Evolutionary conservation across 2,113 vertebrate genomes (phyloP), one percentile per base, ranked within the genome.

Genomic region (Etia nguti): DNA sequence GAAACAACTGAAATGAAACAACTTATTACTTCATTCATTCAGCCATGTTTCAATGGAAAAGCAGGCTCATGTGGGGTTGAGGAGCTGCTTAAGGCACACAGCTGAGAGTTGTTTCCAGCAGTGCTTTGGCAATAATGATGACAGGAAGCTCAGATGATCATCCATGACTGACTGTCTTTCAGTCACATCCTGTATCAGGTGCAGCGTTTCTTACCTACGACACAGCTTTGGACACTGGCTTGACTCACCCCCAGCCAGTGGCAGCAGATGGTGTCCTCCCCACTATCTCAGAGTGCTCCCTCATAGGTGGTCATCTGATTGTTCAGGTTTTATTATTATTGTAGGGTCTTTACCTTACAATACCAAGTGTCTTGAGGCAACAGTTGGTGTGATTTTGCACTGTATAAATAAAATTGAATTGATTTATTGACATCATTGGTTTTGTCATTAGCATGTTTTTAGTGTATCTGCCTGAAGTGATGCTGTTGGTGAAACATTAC

Each of bases 181-280:
- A 22, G 65, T 87, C 80, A 59, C 80, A 62, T 81, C 68, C n/a
- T 84, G 73, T 90, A 90, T 92, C 91, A 90, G 59, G 85, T 87
- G 89, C n/a, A 7, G 88, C 79, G 81, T 91, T 92, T 81, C 55
- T 22, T 70, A 62, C 48, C 57, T n/a, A 48, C 75, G 55, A 29
- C 29, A 79, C 36, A 22, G 7, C 11, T 29, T 31, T 81, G 82
- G 12, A 62, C 16, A 26, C 22, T 73, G 65, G 13, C 15, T 16
- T 16, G 6, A 48, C 15, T 48, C 13, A 48, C 13, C 34, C 7
- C 6, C 34, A 36, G 34, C 8, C 34, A 36, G 34, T 36, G 1
- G 34, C 34, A 8, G 34, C 34, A 2, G 7, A 36, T 36, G 8
- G 34, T 36, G 8, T 36, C 7, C 34, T 36, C 34, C 34, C 34